Conservation (phyloP, 1,140 invertebrate species). For the Ostrea denselamellosa region DNA sequence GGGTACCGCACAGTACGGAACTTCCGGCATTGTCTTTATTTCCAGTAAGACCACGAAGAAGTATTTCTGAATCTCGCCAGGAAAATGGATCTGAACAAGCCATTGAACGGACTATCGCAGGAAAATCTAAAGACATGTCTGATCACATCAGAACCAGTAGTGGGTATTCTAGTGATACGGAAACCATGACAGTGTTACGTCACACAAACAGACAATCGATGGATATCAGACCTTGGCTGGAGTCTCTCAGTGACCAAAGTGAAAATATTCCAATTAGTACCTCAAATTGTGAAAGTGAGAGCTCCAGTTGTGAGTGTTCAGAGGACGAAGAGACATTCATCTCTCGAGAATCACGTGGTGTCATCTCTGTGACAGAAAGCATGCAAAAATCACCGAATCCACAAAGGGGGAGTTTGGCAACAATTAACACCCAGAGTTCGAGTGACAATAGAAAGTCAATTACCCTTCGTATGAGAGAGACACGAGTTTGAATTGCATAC, state of each 20-base stretch:
- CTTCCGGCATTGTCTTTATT: slow-evolving; percentile 25
- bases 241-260: slow-evolving; percentile 3
- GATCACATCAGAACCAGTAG: neutral
- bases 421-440: neutral
- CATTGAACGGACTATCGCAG: neutral
- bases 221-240: neutral
- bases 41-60: neutral
- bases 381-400: neutral
- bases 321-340: neutral
- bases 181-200: neutral
- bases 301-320: neutral
- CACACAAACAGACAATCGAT: neutral
- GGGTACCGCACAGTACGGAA: neutral
- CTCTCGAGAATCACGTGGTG: neutral
- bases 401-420: neutral
- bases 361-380: neutral
- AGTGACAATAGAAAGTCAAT: neutral
- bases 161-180: slow-evolving; percentile 1
- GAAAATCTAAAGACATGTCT: neutral
- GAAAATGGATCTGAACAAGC: neutral
- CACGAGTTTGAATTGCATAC: neutral
- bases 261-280: neutral
- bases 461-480: neutral
- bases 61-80: slow-evolving; percentile 1
- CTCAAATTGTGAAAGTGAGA: neutral